Conservation (phyloP, 2,113 vertebrate species). For the Poeciliopsis turrubarensis region DNA sequence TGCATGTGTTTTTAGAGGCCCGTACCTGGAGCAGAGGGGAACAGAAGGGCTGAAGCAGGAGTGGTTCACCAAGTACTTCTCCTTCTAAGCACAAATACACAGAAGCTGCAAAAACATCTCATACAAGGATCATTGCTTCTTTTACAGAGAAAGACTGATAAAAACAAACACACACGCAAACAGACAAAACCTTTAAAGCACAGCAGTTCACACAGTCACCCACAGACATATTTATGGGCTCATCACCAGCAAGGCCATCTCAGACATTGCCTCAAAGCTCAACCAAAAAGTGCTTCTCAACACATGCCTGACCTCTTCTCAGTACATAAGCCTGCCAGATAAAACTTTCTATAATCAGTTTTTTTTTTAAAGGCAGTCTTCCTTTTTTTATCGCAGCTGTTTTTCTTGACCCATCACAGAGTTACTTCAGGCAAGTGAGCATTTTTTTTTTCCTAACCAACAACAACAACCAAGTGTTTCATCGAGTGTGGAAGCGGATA, state of each 20-base stretch:
- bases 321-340: constrained; percentile 57
- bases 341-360: constrained; percentile 59
- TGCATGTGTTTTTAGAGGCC: constrained; percentile 78
- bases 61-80: constrained; percentile 99
- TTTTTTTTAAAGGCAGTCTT: constrained; percentile 66
- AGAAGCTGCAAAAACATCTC: constrained; percentile 60
- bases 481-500: constrained; percentile 51
- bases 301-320: constrained; percentile 76
- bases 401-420: constrained; percentile 40
- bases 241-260: constrained; percentile 79
- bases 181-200: constrained; percentile 13
- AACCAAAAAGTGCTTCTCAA: constrained; percentile 81
- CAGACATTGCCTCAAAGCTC: constrained; percentile 79
- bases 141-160: constrained; percentile 49
- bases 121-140: constrained; percentile 66
- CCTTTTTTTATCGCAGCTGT: constrained; percentile 65
- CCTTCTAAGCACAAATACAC: constrained; percentile 84
- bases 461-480: constrained; percentile 47
- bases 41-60: constrained; percentile 87
- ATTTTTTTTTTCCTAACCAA: constrained; percentile 1
- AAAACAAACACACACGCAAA: constrained; percentile 19
- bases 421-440: constrained; percentile 38
- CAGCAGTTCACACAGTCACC: constrained; percentile 9
- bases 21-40: constrained; percentile 79
- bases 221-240: constrained; percentile 54